Conservation (phyloP, 2,888 invertebrate species). For the Buathra laborator region DNA sequence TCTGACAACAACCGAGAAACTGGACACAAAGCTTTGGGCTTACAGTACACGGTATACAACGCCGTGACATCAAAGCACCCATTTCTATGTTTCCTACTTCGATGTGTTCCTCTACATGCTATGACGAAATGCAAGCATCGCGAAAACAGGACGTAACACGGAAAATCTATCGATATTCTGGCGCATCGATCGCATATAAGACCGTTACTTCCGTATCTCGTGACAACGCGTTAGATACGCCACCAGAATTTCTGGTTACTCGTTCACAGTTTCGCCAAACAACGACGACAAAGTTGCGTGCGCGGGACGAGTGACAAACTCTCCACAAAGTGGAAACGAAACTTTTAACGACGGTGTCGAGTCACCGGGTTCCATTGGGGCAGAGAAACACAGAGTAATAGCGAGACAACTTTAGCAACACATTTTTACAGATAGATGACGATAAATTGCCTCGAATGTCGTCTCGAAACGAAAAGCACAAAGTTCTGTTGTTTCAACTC, state of each 20-base stretch:
- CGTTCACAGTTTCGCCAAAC: conserved; percentile 20
- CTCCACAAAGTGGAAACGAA: conserved; percentile 22
- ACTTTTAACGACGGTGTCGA: conserved; percentile 40
- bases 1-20: not conserved
- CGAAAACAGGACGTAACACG: not conserved
- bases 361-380: conserved; percentile 7
- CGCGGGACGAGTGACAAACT: conserved; percentile 10
- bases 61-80: not conserved
- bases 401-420: not conserved
- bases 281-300: not conserved
- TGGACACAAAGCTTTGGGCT: conserved; percentile 19
- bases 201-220: not conserved
- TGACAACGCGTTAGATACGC: not conserved
- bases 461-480: not conserved
- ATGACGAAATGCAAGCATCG: not conserved
- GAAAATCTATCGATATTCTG: conserved; percentile 19
- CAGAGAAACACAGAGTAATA: conserved; percentile 2
- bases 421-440: conserved; percentile 14
- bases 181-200: not conserved
- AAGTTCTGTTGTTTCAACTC: conserved; percentile 1
- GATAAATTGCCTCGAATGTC: conserved; percentile 30
- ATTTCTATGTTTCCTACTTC: conserved; percentile 21
- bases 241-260: not conserved
- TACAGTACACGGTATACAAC: not conserved
- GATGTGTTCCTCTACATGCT: not conserved